Percentiles rank a stretch among this genome's conserved stretches.
phyloP scores from a whole-genome alignment of 2,888 invertebrate genomes.

The Meghimatium bilineatum region DNA sequence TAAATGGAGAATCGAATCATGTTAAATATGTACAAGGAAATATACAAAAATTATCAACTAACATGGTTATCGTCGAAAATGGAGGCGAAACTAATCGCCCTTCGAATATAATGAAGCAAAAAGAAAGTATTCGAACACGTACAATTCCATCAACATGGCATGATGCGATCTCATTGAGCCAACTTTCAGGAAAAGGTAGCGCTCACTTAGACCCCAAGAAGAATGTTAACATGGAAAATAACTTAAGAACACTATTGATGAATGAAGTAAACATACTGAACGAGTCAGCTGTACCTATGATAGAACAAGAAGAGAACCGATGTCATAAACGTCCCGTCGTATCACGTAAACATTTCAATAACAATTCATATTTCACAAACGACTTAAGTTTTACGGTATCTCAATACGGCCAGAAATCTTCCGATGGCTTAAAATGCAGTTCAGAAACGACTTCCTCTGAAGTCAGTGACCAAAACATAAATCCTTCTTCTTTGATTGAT shows the following conservation, averaged over 20 bases:
- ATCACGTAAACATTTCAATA: too few species aligned
- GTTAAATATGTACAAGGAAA: too few species aligned
- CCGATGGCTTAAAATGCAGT: too few species aligned
- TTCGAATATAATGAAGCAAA: neutral
- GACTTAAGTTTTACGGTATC: too few species aligned
- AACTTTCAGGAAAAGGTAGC: neutral
- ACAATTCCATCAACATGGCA: constrained; percentile 35
- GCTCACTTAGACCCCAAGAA: neutral
- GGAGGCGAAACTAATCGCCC: neutral
- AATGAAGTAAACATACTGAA: neutral
- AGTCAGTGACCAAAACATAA: too few species aligned
- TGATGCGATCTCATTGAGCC: constrained; percentile 1
- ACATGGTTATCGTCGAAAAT: too few species aligned
- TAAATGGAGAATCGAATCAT: neutral
- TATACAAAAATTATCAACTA: too few species aligned
- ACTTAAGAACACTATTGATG: neutral
- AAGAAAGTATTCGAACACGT: neutral
- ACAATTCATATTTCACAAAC: too few species aligned
- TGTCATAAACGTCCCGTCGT: neutral
- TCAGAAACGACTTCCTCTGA: too few species aligned
- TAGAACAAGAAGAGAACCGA: neutral
- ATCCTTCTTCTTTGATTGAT: too few species aligned
- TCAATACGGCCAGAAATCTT: too few species aligned
- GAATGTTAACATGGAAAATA: neutral
- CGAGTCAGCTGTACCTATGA: neutral